Percentiles rank a stretch among this genome's conserved stretches.
Evolutionary conservation across 2,888 invertebrate species (phyloP).

Genomic region (Cephus spinipes): DNA sequence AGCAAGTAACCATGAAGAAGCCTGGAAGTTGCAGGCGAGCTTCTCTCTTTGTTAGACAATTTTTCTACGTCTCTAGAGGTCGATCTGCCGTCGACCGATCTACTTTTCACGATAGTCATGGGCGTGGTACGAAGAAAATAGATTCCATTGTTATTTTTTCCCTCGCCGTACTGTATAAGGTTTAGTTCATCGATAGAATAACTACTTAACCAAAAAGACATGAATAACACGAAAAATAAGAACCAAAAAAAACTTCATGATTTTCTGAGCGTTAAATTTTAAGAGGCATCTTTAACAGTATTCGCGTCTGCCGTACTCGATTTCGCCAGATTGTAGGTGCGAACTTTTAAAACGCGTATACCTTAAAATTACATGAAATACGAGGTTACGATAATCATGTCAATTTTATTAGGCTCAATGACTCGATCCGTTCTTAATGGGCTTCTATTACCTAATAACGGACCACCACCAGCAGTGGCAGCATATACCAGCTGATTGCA

Average conservation of each 20-base stretch:
- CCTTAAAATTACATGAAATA: not conserved
- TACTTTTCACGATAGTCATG: not conserved
- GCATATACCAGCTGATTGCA: not conserved
- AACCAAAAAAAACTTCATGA: not conserved
- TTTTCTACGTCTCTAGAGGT: not conserved
- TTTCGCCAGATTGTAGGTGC: not conserved
- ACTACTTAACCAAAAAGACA: not conserved
- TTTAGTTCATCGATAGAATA: not conserved
- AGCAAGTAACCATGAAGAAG: not conserved
- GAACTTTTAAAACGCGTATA: not conserved
- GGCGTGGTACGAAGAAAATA: not conserved
- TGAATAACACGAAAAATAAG: not conserved
- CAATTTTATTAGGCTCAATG: constrained; percentile 60
- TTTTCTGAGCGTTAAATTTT: not conserved
- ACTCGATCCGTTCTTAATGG: constrained; percentile 10
- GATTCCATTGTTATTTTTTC: not conserved
- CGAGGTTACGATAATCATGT: constrained; percentile 52
- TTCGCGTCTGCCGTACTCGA: not conserved
- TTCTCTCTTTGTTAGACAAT: not conserved
- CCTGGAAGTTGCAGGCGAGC: not conserved
- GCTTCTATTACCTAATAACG: constrained; percentile 19
- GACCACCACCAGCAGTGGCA: not conserved
- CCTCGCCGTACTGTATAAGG: not conserved
- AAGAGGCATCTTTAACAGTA: not conserved
- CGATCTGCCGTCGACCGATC: not conserved